These are phyloP conservation scores for Cataglyphis rosenhaueri DNA, from an alignment of 2,888 invertebrate genomes.

Conservation along the genomic window DNA sequence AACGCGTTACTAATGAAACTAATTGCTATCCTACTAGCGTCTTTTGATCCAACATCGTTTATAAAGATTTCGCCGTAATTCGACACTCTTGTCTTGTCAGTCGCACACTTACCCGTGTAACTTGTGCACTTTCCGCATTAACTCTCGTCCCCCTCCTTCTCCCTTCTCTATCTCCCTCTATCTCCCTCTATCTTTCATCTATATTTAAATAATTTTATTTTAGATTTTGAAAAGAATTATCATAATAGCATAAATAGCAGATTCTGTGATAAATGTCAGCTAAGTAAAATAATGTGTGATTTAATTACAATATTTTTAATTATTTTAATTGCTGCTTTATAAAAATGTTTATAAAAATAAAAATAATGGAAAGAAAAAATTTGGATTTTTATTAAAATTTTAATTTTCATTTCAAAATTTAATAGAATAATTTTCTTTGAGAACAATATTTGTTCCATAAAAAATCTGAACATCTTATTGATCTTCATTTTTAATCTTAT, in stretches of 20 bases:
- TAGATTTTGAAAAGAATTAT: not conserved
- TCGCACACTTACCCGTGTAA: slow-evolving; percentile 48
- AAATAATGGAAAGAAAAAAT: not conserved
- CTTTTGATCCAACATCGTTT: slow-evolving; percentile 73
- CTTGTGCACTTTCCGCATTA: slow-evolving; percentile 20
- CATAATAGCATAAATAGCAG: not conserved
- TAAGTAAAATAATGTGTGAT: not conserved
- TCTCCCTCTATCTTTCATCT: not conserved
- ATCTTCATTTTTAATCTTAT: not conserved
- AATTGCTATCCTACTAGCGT: slow-evolving; percentile 70
- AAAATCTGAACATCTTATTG: not conserved
- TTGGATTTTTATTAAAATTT: too few relatives aligned
- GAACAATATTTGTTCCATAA: not conserved
- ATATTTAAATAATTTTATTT: not conserved
- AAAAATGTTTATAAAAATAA: too few relatives aligned
- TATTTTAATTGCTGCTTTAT: not conserved
- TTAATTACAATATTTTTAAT: not conserved
- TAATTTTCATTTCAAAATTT: not conserved
- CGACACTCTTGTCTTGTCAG: slow-evolving; percentile 56
- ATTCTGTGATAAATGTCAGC: not conserved
- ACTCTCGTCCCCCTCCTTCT: not conserved
- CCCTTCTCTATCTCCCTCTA: not conserved
- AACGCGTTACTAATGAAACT: slow-evolving; percentile 76
- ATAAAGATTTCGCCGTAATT: slow-evolving; percentile 72
- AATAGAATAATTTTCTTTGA: not conserved